phyloP scores from a whole-genome alignment of 35 echinoderm and acorn worm genomes.

The Hemicentrotus pulcherrimus region DNA sequence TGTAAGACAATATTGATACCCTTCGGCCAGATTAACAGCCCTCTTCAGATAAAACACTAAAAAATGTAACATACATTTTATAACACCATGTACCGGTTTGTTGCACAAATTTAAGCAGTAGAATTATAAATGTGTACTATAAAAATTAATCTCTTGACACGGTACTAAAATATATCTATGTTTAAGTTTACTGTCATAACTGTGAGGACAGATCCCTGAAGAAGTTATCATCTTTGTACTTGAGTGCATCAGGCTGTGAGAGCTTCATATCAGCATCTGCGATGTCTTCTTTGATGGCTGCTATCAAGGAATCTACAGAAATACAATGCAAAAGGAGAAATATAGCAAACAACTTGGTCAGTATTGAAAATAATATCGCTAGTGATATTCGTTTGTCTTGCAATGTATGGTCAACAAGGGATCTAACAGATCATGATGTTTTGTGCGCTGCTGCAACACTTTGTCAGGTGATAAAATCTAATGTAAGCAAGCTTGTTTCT shows the following conservation, averaged over 20 bases:
- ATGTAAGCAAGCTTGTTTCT: no score
- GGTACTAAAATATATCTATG: background rate
- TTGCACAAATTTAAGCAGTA: background rate
- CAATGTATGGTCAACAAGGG: no score
- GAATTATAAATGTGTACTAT: background rate
- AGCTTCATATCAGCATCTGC: conserved; percentile 79
- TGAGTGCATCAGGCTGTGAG: conserved; percentile 65
- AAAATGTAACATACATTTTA: background rate
- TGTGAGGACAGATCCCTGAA: conserved; percentile 63
- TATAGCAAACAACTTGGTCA: background rate
- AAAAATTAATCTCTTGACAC: background rate
- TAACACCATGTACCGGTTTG: background rate
- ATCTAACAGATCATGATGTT: no score
- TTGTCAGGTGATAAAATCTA: no score
- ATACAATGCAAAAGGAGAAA: conserved; percentile 45
- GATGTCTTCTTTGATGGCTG: conserved; percentile 86
- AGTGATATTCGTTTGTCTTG: no score
- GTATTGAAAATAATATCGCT: no score
- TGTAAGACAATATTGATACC: no score
- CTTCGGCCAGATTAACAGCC: no score
- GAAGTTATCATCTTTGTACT: conserved; percentile 77
- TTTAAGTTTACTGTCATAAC: conserved; percentile 52
- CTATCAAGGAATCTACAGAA: conserved; percentile 82
- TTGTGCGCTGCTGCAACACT: no score
- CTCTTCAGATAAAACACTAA: no score